Conservation (phyloP, 2,888 invertebrate genomes). For the Liopterus haemorrhoidalis region DNA sequence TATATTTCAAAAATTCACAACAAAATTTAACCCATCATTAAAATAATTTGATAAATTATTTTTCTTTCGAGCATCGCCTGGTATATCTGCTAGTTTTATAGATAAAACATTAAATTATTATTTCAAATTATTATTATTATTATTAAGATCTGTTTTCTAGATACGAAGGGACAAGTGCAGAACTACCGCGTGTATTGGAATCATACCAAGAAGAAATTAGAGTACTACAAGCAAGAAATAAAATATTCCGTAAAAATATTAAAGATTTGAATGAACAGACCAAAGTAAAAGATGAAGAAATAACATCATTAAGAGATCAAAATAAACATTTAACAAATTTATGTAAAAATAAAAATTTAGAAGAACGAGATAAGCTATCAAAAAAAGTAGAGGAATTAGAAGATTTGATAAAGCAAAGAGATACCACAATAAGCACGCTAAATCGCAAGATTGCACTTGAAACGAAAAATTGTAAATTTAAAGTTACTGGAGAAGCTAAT, state of each 20-base stretch:
- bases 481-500: slow-evolving; percentile 60
- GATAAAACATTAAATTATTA: not conserved
- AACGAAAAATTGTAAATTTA: slow-evolving; percentile 66
- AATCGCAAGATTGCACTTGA: slow-evolving; percentile 67
- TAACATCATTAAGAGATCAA: slow-evolving; percentile 60
- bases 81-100: not conserved
- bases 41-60: slow-evolving; percentile 6
- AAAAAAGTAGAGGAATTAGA: slow-evolving; percentile 55
- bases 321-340: slow-evolving; percentile 64
- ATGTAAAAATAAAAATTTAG: slow-evolving; percentile 66
- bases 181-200: slow-evolving; percentile 67
- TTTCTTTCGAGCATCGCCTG: too few relatives aligned
- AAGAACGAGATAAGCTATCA: slow-evolving; percentile 67
- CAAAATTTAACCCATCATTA: not conserved
- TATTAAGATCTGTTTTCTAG: slow-evolving; percentile 37
- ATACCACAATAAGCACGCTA: slow-evolving; percentile 58
- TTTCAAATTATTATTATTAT: slow-evolving; percentile 2
- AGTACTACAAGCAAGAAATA: slow-evolving; percentile 62
- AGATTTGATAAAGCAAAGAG: slow-evolving; percentile 52
- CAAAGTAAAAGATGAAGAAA: slow-evolving; percentile 64
- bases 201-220: slow-evolving; percentile 74
- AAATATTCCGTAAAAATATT: slow-evolving; percentile 57
- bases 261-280: slow-evolving; percentile 59
- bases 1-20: slow-evolving; percentile 5
- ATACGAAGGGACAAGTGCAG: slow-evolving; percentile 72